Conservation (phyloP, 1,140 invertebrate genomes). For the Bombus sibiricus region DNA sequence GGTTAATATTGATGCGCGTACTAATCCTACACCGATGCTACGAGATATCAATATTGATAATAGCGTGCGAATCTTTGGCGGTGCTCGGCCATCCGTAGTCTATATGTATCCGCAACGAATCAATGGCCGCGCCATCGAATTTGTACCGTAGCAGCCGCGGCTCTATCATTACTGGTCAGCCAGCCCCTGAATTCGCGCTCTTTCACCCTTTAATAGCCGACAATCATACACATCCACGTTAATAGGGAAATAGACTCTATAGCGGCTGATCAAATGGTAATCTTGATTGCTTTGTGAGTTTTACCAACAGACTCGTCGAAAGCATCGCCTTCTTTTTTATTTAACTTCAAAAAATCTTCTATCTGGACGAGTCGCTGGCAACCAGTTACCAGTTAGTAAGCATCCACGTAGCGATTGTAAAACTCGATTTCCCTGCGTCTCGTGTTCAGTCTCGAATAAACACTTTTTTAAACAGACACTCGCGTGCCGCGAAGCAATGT, state of each 20-base stretch:
- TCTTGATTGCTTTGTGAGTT: not conserved
- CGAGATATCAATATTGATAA: conserved; percentile 43
- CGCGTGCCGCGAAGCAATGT: conserved; percentile 8
- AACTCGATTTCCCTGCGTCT: conserved; percentile 19
- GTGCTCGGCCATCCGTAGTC: not conserved
- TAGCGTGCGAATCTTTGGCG: conserved; percentile 21
- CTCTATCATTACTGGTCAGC: conserved; percentile 38
- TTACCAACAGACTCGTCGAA: not conserved
- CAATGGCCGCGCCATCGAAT: conserved; percentile 22
- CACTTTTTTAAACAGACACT: not conserved
- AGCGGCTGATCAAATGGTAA: not conserved
- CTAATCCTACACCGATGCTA: conserved; percentile 7
- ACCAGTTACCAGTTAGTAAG: no score
- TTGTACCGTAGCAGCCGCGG: conserved; percentile 11
- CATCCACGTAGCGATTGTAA: not conserved
- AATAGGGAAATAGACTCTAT: not conserved
- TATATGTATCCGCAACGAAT: not conserved
- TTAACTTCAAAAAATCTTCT: no score
- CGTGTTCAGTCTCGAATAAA: not conserved
- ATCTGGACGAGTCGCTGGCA: not conserved
- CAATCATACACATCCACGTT: conserved; percentile 21
- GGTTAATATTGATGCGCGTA: conserved; percentile 35
- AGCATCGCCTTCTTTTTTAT: not conserved
- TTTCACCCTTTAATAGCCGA: conserved; percentile 25
- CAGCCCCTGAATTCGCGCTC: conserved; percentile 29